Conservation (phyloP, 1,140 invertebrate species). For the Bombus superbus region DNA sequence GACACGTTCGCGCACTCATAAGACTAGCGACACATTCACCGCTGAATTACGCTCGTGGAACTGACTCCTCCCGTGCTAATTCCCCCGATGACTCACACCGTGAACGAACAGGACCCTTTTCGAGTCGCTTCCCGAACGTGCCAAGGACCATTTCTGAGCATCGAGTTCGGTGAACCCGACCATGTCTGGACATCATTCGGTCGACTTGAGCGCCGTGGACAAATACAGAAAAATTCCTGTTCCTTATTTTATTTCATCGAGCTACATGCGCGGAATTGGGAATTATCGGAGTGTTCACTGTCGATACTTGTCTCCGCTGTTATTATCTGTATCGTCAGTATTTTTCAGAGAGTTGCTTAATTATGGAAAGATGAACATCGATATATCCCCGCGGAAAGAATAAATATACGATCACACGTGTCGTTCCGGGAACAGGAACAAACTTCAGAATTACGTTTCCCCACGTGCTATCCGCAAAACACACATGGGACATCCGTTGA, state of each 20-base stretch:
- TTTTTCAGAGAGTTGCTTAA: too few species aligned
- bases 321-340: neutral
- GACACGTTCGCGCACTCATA: conserved; percentile 22
- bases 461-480: too few species aligned
- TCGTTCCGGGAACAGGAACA: neutral
- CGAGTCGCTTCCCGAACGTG: conserved; percentile 6
- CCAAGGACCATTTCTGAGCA: conserved; percentile 37
- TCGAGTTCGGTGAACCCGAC: conserved; percentile 33
- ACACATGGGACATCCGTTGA: neutral
- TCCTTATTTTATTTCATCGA: neutral
- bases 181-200: neutral
- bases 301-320: neutral
- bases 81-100: conserved; percentile 37
- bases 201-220: neutral
- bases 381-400: too few species aligned
- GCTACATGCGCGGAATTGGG: neutral
- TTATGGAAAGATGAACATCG: too few species aligned
- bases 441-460: neutral
- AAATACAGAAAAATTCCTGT: neutral
- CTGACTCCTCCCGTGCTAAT: conserved; percentile 1
- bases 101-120: conserved; percentile 19
- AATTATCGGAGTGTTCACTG: neutral
- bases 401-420: too few species aligned
- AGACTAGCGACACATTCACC: conserved; percentile 19
- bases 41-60: conserved; percentile 34